Conservation (phyloP, 2,888 invertebrate species). For the Drosophila kanekoi region DNA sequence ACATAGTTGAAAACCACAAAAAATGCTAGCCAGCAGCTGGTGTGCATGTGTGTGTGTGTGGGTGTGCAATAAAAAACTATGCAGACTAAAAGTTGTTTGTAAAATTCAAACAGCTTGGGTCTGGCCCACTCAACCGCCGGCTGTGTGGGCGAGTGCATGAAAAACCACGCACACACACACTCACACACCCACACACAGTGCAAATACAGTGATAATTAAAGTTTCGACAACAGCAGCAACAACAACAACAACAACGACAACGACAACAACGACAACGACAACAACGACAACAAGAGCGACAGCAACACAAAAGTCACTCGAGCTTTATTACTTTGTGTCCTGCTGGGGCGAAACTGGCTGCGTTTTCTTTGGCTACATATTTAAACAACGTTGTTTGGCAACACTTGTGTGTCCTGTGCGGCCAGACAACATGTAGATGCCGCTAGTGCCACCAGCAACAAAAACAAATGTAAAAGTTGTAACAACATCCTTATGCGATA, state of each 20-base stretch:
- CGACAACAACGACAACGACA: constrained; percentile 18
- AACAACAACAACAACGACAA: constrained; percentile 18
- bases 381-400: constrained; percentile 41
- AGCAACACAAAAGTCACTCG: constrained; percentile 56
- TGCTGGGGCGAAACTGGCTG: constrained; percentile 37
- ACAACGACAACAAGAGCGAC: constrained; percentile 13
- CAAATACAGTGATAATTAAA: constrained; percentile 78
- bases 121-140: constrained; percentile 10
- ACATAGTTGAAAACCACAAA: constrained; percentile 47
- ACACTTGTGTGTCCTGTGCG: constrained; percentile 70
- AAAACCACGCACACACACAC: constrained; percentile 15
- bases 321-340: constrained; percentile 73
- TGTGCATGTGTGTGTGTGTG: background rate
- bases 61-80: constrained; percentile 50
- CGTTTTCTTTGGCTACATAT: constrained; percentile 43
- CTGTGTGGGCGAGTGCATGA: constrained; percentile 28
- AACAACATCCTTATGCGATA: constrained; percentile 81
- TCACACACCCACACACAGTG: constrained; percentile 28
- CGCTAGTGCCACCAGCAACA: constrained; percentile 40
- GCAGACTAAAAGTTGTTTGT: constrained; percentile 57
- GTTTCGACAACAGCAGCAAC: constrained; percentile 70
- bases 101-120: constrained; percentile 45
- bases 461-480: constrained; percentile 65
- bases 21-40: constrained; percentile 25
- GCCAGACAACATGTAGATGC: constrained; percentile 70